phyloP scores from a whole-genome alignment of 2,797 vertebrate genomes.

The Emydoidea blandingii region DNA sequence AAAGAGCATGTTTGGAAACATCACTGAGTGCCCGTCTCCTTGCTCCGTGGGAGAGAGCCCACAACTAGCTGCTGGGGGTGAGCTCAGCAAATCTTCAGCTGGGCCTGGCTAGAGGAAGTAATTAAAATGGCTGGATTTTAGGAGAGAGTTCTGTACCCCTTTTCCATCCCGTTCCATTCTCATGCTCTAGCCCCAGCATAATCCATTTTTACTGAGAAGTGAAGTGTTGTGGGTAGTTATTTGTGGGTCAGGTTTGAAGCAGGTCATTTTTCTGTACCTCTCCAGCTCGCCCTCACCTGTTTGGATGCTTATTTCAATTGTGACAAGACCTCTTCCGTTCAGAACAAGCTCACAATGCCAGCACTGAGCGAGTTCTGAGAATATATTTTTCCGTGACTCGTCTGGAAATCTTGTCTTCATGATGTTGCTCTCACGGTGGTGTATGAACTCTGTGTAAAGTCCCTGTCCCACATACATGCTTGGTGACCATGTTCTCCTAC shows the following conservation, averaged over 20 bases:
- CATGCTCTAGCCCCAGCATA: too few species aligned
- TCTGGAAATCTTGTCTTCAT: constrained; percentile 29
- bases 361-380: constrained; percentile 56
- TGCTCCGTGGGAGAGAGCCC: background rate
- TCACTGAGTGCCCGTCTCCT: background rate
- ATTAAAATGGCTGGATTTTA: too few species aligned
- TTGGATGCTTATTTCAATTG: too few species aligned
- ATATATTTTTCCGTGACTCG: constrained; percentile 65
- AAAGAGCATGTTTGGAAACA: background rate
- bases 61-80: background rate
- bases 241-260: too few species aligned
- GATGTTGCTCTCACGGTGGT: constrained; percentile 34
- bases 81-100: too few species aligned
- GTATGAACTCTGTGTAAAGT: constrained; percentile 38
- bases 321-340: background rate
- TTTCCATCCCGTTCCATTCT: too few species aligned
- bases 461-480: constrained; percentile 52
- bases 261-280: too few species aligned
- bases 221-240: too few species aligned
- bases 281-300: too few species aligned
- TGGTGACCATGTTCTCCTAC: background rate
- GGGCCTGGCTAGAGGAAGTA: too few species aligned
- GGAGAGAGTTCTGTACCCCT: too few species aligned
- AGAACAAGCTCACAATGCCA: constrained; percentile 64
- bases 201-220: too few species aligned